Conservation (phyloP, 1,140 invertebrate genomes). For the Hypsibius dujardini region DNA sequence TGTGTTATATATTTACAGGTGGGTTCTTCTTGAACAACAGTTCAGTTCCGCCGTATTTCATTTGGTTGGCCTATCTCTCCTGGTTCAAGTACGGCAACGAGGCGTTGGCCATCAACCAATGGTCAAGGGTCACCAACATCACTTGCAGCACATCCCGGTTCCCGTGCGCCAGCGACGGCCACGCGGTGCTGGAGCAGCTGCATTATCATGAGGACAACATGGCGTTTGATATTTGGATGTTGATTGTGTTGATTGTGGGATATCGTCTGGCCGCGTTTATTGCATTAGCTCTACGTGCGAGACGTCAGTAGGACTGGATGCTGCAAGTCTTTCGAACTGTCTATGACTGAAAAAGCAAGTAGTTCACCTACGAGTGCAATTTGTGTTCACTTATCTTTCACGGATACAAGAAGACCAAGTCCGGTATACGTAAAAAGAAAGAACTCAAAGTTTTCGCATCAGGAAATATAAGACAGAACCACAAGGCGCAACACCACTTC, state of each 20-base stretch:
- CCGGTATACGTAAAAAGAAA: too few relatives aligned
- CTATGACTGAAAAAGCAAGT: too few relatives aligned
- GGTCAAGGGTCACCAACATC: slow-evolving; percentile 51
- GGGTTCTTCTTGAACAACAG: slow-evolving; percentile 80
- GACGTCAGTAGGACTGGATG: background rate
- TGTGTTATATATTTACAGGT: too few relatives aligned
- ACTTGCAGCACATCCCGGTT: slow-evolving; percentile 44
- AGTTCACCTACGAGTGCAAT: too few relatives aligned
- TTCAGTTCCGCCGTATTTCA: slow-evolving; percentile 38
- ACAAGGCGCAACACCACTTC: too few relatives aligned
- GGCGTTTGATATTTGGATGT: slow-evolving; percentile 46
- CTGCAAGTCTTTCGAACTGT: too few relatives aligned
- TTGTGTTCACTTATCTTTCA: too few relatives aligned
- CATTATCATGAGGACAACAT: slow-evolving; percentile 60
- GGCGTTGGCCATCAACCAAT: slow-evolving; percentile 79
- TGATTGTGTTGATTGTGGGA: slow-evolving; percentile 50
- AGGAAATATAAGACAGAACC: too few relatives aligned
- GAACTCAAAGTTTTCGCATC: too few relatives aligned
- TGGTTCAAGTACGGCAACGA: slow-evolving; percentile 92
- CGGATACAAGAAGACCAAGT: too few relatives aligned
- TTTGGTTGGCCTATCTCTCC: slow-evolving; percentile 47
- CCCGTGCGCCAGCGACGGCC: slow-evolving; percentile 53
- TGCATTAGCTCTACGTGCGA: slow-evolving; percentile 36
- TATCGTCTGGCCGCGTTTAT: slow-evolving; percentile 59
- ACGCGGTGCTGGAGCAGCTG: slow-evolving; percentile 54